Conservation (phyloP, 2,113 vertebrate genomes). For the Passerina amoena region DNA sequence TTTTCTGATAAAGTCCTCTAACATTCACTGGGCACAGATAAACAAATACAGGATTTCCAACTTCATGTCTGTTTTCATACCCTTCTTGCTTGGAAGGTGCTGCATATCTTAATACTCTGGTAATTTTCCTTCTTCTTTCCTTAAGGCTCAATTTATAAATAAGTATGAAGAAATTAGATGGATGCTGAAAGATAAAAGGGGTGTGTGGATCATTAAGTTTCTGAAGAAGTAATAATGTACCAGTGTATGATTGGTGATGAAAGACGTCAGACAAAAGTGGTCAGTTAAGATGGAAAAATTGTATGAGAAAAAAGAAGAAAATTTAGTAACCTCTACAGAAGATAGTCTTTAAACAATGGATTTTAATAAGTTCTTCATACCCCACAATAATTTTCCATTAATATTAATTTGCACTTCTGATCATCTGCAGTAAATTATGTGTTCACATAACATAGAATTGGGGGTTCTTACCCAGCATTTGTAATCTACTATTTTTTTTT, state of each 20-base stretch:
- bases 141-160: neutral
- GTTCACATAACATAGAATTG: neutral
- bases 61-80: neutral
- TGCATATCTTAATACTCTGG: neutral
- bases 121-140: neutral
- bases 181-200: neutral
- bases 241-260: neutral
- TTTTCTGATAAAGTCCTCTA: neutral
- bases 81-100: neutral
- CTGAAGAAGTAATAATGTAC: neutral
- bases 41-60: neutral
- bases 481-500: neutral
- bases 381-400: neutral
- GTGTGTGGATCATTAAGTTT: neutral
- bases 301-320: neutral
- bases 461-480: neutral
- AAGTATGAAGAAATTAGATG: neutral
- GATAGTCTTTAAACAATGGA: neutral
- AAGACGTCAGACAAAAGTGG: conserved; percentile 9
- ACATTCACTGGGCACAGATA: neutral
- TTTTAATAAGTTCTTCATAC: neutral
- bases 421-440: neutral
- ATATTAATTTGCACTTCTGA: neutral
- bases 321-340: neutral
- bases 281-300: neutral